These are phyloP conservation scores for Synergus umbraculus DNA, from an alignment of 2,888 invertebrate genomes.

Conservation along the genomic window DNA sequence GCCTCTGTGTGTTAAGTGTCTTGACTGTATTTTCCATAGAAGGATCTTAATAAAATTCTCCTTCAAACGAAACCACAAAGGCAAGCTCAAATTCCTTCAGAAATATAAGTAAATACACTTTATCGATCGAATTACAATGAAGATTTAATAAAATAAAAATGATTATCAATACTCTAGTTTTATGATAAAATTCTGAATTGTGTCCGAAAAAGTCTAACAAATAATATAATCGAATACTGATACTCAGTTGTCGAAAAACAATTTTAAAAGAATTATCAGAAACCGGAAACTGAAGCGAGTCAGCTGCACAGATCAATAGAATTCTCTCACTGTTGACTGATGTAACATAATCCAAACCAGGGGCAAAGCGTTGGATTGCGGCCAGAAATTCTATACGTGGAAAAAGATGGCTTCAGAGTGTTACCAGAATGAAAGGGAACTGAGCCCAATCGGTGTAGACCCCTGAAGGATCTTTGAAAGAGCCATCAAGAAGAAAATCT, in stretches of 20 bases:
- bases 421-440: constrained; percentile 7
- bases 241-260: no score
- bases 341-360: constrained; percentile 33
- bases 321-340: constrained; percentile 12
- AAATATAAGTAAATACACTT: background rate
- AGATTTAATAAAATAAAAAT: no score
- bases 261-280: background rate
- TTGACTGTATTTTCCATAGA: background rate
- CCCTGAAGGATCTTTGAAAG: constrained; percentile 30
- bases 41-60: background rate
- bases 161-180: no score
- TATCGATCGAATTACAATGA: no score
- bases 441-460: constrained; percentile 23
- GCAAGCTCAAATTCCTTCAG: background rate
- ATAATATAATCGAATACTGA: background rate
- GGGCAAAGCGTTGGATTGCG: constrained; percentile 33
- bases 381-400: constrained; percentile 24
- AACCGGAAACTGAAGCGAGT: background rate
- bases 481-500: constrained; percentile 28
- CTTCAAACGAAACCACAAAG: background rate
- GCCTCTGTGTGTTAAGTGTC: background rate
- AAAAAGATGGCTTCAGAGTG: constrained; percentile 22
- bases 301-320: background rate
- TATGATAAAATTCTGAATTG: no score
- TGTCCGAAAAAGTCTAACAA: no score